Conservation (phyloP, 2,113 vertebrate species). For the Gymnobelideus leadbeateri region DNA sequence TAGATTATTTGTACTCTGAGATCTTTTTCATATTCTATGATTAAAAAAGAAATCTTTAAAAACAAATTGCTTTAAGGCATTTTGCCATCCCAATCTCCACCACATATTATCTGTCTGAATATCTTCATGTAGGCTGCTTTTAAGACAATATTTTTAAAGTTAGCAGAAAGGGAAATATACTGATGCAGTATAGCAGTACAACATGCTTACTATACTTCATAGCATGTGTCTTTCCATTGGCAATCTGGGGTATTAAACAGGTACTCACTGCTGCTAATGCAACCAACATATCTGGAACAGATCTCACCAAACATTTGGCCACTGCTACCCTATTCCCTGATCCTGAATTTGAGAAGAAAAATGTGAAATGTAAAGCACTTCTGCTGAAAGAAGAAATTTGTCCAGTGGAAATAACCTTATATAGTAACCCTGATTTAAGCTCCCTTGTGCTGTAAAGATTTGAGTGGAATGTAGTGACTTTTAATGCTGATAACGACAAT, state of each 20-base stretch:
- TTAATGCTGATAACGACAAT: constrained; percentile 52
- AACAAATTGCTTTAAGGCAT: not conserved
- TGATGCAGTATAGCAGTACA: not conserved
- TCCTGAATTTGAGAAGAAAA: not conserved
- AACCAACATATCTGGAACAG: not conserved
- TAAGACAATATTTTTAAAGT: not conserved
- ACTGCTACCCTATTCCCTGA: not conserved
- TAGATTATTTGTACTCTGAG: not conserved
- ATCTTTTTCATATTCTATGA: not conserved
- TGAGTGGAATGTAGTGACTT: not conserved
- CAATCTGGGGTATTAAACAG: not conserved
- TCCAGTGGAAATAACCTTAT: constrained; percentile 44
- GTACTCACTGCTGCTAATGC: not conserved
- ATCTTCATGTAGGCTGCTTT: not conserved
- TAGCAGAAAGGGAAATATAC: not conserved
- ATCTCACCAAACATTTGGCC: not conserved
- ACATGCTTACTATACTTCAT: not conserved
- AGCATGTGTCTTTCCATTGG: not conserved
- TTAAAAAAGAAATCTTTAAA: not conserved
- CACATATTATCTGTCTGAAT: not conserved
- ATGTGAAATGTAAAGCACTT: not conserved
- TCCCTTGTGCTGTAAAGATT: not conserved
- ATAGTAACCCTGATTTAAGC: not conserved
- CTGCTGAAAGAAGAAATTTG: not conserved
- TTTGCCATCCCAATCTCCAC: not conserved